phyloP scores from a whole-genome alignment of 1,140 invertebrate species.

The Drosophila pallidifrons region DNA sequence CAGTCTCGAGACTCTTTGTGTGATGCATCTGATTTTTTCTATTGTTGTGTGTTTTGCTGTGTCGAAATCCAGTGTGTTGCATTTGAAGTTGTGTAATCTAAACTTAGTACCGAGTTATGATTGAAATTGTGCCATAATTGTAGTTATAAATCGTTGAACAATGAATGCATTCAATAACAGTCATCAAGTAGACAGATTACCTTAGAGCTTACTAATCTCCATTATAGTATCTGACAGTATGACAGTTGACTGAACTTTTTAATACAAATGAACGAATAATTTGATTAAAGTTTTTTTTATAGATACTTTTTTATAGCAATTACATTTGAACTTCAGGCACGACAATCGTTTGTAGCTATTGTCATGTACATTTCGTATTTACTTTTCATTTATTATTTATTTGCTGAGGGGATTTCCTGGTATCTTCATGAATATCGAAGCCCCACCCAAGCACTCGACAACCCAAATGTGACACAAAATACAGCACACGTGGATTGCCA shows the following conservation, averaged over 20 bases:
- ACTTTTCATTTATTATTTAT: conserved; percentile 55
- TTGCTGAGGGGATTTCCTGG: conserved; percentile 29
- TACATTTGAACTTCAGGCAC: conserved; percentile 8
- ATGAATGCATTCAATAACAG: conserved; percentile 4
- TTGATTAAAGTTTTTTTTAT: background rate
- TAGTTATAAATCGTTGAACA: conserved; percentile 9
- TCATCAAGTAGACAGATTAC: background rate
- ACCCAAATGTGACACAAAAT: conserved; percentile 33
- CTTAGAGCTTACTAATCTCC: background rate
- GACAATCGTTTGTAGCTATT: conserved; percentile 10
- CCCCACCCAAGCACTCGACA: background rate
- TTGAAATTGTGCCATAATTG: conserved; percentile 21
- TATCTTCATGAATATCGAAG: conserved; percentile 23
- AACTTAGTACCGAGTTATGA: conserved; percentile 18
- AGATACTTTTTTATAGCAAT: conserved; percentile 5
- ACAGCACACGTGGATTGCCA: conserved; percentile 63
- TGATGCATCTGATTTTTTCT: conserved; percentile 26
- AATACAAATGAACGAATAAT: background rate
- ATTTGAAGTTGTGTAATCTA: conserved; percentile 29
- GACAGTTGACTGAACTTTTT: background rate
- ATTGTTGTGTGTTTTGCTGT: conserved; percentile 30
- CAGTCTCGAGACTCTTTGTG: background rate
- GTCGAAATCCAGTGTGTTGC: conserved; percentile 17
- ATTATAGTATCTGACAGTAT: background rate
- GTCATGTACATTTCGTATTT: conserved; percentile 30